These are phyloP conservation scores for Leucoptera coffeella DNA, from an alignment of 2,888 invertebrate species.

Conservation along the genomic window DNA sequence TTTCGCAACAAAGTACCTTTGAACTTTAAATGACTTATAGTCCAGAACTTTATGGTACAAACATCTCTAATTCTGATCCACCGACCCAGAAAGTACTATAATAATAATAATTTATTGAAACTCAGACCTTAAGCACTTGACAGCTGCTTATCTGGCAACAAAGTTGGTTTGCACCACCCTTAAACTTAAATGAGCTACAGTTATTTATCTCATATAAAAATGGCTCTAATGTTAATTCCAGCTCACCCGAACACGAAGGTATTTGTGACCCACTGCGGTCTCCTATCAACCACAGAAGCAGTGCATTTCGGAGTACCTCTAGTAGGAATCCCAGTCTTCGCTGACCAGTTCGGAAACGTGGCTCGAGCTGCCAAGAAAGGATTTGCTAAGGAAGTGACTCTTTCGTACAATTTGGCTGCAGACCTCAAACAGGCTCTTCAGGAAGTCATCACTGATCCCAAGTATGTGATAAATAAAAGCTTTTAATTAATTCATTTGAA, in stretches of 20 bases:
- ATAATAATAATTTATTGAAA: not conserved
- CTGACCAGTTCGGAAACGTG: conserved; percentile 8
- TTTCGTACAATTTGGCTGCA: conserved; percentile 2
- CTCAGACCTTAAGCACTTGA: not conserved
- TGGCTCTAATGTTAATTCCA: conserved; percentile 3
- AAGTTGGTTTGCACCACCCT: not conserved
- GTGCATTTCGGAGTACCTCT: conserved; percentile 8
- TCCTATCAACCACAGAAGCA: conserved; percentile 7
- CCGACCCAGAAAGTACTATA: too few species aligned
- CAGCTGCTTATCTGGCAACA: not conserved
- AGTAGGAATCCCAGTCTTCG: conserved; percentile 8
- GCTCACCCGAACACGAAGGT: conserved; percentile 7
- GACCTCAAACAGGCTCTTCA: conserved; percentile 3
- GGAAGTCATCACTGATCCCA: conserved; percentile 4
- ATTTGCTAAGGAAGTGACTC: conserved; percentile 5
- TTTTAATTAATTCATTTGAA: not conserved
- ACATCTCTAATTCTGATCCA: too few species aligned
- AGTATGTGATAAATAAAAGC: conserved; percentile 3
- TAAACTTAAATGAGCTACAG: not conserved
- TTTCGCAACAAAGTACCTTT: too few species aligned
- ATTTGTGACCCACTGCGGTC: conserved; percentile 8
- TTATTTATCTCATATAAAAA: not conserved
- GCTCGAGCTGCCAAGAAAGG: conserved; percentile 4
- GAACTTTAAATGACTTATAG: too few species aligned
- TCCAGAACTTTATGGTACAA: too few species aligned